These are phyloP conservation scores for Zalophus californianus DNA, from an alignment of 2,797 vertebrate genomes.

Conservation along the genomic window DNA sequence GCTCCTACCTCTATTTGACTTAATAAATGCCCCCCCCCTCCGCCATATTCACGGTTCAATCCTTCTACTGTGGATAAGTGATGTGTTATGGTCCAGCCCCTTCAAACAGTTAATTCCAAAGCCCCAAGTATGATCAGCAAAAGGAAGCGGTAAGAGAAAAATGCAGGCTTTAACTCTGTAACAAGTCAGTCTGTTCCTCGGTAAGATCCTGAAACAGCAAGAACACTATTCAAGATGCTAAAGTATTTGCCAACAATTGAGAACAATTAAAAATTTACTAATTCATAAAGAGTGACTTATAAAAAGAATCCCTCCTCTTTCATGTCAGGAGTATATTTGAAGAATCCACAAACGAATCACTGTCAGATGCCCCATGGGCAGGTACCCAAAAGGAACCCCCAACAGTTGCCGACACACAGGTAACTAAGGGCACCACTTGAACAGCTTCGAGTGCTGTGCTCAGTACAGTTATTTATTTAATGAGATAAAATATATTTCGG, in stretches of 20 bases:
- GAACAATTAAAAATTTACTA: conserved; percentile 11
- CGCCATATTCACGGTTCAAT: not conserved
- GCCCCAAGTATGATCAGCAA: not conserved
- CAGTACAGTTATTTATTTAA: conserved; percentile 58
- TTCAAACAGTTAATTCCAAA: not conserved
- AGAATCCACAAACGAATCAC: not conserved
- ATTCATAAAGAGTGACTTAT: not conserved
- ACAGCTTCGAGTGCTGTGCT: not conserved
- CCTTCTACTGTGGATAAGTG: not conserved
- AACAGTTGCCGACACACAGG: not conserved
- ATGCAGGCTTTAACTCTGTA: not conserved
- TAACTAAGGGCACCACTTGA: not conserved
- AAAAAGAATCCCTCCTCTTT: not conserved
- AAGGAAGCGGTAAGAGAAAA: not conserved
- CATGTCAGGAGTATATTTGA: not conserved
- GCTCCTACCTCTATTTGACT: not conserved
- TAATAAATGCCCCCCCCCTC: not conserved
- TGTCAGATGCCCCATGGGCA: not conserved
- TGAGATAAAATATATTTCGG: conserved; percentile 53
- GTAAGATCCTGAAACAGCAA: not conserved
- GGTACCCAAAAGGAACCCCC: not conserved
- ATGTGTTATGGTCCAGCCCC: not conserved
- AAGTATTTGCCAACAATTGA: not conserved
- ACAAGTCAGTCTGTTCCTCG: not conserved
- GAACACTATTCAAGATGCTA: not conserved